Evolutionary conservation across 2,113 vertebrate genomes (phyloP), one percentile per base, ranked within the genome.

Genomic region (Oostethus manadensis): DNA sequence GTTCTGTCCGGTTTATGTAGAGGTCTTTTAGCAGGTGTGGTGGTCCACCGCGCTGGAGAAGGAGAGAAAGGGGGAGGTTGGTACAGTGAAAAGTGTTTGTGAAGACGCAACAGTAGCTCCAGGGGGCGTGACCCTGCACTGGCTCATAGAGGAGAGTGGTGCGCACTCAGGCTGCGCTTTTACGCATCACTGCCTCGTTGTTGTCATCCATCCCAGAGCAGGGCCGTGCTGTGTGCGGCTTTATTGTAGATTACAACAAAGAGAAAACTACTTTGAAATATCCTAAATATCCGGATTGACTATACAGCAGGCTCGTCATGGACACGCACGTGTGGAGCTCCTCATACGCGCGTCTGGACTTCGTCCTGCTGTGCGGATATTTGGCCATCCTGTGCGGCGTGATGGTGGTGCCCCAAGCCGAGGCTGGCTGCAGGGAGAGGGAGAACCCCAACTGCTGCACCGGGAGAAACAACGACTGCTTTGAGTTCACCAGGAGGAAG

Each of bases 401-500:
- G 8, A 50, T 79, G 22, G 35, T 80, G 22, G 35, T 88, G 23
- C 70, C 59, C 0, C 46, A 54, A 20, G 68, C 64, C 1, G 84
- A 89, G 13, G 88, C 87, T 0, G 87, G 87, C 22, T 94, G 93
- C 63, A 69, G 77, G 60, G 73, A 90, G 26, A 79, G 92, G 48
- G 71, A 80, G 40, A 81, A 58, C 48, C 90, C 84, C 3, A 89
- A 68, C 16, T 95, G 93, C 78, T 93, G 93, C 76, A 83, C 85
- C 0, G 93, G 93, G 21, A 86, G 93, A 23, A 91, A 93, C 76
- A 94, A 93, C 65, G 79, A 86, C 0, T 94, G 93, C 69, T 88
- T 76, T 56, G 92, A 85, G 2, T 68, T 77, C 6, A 84, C 53
- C 0, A 4, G 33, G 56, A 83, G 64, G 40, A 78, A 74, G 62